Conservation (phyloP, 2,113 vertebrate species). For the Todiramphus chloris region DNA sequence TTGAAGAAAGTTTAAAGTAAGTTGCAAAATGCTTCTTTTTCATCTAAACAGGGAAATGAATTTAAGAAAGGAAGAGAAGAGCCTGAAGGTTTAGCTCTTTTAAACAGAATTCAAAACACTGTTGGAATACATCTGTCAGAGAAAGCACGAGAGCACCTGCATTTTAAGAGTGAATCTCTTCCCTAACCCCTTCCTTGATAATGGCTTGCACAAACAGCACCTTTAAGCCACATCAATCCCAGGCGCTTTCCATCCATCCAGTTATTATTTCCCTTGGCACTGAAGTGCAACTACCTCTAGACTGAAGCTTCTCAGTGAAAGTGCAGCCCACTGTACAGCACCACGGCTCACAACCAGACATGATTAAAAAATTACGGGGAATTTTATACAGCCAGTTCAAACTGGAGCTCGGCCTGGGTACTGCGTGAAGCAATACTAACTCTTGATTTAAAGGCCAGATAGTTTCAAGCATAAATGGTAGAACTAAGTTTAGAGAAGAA, state of each 20-base stretch:
- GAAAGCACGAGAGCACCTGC: constrained; percentile 73
- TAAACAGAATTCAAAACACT: constrained; percentile 78
- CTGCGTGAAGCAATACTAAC: background rate
- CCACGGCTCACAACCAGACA: background rate
- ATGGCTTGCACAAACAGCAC: constrained; percentile 69
- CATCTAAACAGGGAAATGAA: constrained; percentile 81
- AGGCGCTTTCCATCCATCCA: constrained; percentile 40
- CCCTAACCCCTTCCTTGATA: constrained; percentile 70
- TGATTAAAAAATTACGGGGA: constrained; percentile 5
- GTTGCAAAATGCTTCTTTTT: constrained; percentile 83
- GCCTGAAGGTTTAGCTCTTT: constrained; percentile 78
- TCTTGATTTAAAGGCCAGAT: background rate
- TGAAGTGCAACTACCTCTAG: constrained; percentile 15
- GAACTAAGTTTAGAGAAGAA: background rate
- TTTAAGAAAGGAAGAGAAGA: constrained; percentile 76
- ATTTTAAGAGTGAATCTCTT: constrained; percentile 68
- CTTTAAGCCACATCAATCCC: constrained; percentile 76
- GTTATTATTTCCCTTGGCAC: constrained; percentile 53
- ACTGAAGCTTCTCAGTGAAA: constrained; percentile 19
- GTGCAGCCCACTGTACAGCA: background rate
- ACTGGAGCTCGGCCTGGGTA: background rate
- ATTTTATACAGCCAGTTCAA: constrained; percentile 4
- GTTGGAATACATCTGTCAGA: constrained; percentile 73
- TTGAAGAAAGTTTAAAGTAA: constrained; percentile 83
- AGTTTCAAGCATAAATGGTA: background rate